phyloP scores from a whole-genome alignment of 1,140 invertebrate genomes.

The Trachelipus rathkii region DNA sequence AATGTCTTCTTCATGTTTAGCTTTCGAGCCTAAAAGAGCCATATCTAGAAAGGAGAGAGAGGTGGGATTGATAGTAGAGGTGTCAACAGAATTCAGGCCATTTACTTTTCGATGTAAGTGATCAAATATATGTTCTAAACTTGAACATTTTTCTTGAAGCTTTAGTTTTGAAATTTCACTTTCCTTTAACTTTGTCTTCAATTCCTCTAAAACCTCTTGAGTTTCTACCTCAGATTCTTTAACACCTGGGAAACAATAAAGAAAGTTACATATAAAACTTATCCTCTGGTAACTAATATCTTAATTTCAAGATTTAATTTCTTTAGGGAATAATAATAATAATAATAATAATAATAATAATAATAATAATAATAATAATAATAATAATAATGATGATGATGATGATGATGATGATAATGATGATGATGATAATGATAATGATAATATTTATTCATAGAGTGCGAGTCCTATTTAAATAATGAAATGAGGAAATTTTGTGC shows the following conservation, averaged over 20 bases:
- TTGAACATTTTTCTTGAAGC: background rate
- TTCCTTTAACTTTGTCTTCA: background rate
- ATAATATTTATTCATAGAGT: too few relatives aligned
- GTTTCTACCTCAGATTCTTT: background rate
- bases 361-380: too few relatives aligned
- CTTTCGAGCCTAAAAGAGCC: background rate
- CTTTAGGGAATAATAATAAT: too few relatives aligned
- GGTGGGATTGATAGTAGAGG: background rate
- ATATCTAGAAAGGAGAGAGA: background rate
- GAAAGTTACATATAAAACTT: too few relatives aligned
- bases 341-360: too few relatives aligned
- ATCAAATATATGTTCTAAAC: background rate
- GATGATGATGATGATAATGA: too few relatives aligned
- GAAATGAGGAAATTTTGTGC: too few relatives aligned
- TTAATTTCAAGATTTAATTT: too few relatives aligned
- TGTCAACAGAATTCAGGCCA: background rate
- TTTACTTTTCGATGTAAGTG: background rate
- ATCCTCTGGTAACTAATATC: too few relatives aligned
- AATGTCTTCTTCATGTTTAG: background rate
- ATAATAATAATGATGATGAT: too few relatives aligned
- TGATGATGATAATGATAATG: too few relatives aligned
- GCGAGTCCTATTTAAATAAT: too few relatives aligned
- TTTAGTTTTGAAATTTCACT: background rate
- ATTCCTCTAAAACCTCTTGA: background rate
- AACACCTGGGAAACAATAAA: background rate